These are phyloP conservation scores for Heliconius hewitsoni DNA, from an alignment of 1,140 invertebrate genomes.

Conservation along the genomic window DNA sequence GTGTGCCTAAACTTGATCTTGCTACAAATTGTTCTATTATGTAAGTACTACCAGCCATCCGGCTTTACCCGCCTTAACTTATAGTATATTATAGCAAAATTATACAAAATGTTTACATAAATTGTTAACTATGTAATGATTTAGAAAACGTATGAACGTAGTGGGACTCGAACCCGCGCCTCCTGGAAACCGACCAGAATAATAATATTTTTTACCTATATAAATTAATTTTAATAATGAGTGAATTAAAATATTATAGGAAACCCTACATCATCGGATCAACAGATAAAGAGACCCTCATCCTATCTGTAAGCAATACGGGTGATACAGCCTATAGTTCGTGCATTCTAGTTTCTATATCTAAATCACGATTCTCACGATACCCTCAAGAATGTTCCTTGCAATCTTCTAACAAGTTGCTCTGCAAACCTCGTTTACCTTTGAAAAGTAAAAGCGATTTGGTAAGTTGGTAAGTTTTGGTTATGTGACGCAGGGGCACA, in stretches of 20 bases:
- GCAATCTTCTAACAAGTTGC: background rate
- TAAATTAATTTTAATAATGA: background rate
- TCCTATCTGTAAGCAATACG: slow-evolving; percentile 31
- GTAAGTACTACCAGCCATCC: slow-evolving; percentile 13
- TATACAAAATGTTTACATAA: too few relatives aligned
- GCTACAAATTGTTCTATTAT: slow-evolving; percentile 25
- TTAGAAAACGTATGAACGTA: too few relatives aligned
- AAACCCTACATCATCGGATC: slow-evolving; percentile 35
- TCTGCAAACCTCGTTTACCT: slow-evolving; percentile 19
- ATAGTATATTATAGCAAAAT: too few relatives aligned
- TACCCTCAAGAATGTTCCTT: slow-evolving; percentile 11
- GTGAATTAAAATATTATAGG: slow-evolving; percentile 13
- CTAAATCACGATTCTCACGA: background rate
- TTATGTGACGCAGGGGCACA: background rate
- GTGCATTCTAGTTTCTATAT: slow-evolving; percentile 28
- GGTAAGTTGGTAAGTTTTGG: slow-evolving; percentile 27
- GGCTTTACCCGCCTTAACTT: background rate
- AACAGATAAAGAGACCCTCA: slow-evolving; percentile 25
- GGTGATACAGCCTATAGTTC: slow-evolving; percentile 47
- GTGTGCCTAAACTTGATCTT: slow-evolving; percentile 14
- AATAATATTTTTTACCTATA: too few relatives aligned
- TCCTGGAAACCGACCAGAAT: too few relatives aligned
- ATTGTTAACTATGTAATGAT: too few relatives aligned
- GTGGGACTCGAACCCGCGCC: too few relatives aligned
- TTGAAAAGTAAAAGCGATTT: background rate